Base-by-base conservation (phyloP, 1,140 invertebrate species). In the Plutomurus gul region DNA sequence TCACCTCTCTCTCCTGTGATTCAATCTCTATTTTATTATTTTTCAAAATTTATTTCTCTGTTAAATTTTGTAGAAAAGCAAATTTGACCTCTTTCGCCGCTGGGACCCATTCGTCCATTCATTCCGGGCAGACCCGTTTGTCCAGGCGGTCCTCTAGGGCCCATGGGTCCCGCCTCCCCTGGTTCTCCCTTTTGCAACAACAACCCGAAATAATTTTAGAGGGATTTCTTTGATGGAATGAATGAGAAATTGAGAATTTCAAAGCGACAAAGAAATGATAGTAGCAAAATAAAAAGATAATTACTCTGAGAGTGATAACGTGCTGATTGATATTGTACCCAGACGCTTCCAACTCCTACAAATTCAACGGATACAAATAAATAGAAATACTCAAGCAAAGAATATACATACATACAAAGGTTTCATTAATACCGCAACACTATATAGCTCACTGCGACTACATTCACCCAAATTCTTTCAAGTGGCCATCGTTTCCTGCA, bases 141-240 rank as follows among this genome's bases (percentile, higher is more conserved):
- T 25, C 78, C 81, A 10, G 78, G 75, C 3, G 78, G 78, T 27
- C 95, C 95, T 13, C 92, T 89, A 47, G 94, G 92, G 65, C 95
- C 95, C 11, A 94, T 93, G 27, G 94, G 94, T 43, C 95, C 95
- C 18, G 94, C 93, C 86, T 96, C 92, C 65, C 94, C 94, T 71
- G 95, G 93, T 86, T 97, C 94, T 49, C 95, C 95, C 95, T 96
- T 84, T 72, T 77, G 56, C 49, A 20, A 78, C 76, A 78, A 51
- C 73, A 76, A 37, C n/a, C 71, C 71, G 56, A 75, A 46, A 51
- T 56, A 46, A 16, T 73, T 46, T 43, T 3, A 30, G 6, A 20
- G 22, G 10, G 30, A 75, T 33, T 20, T 37, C 27, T 18, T 6
- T 25, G 22, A 51, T 75, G 11, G n/a, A 10, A n/a, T 43, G 2